Base-by-base conservation (phyloP, 2,888 invertebrate species). In the Malacosoma neustria region DNA sequence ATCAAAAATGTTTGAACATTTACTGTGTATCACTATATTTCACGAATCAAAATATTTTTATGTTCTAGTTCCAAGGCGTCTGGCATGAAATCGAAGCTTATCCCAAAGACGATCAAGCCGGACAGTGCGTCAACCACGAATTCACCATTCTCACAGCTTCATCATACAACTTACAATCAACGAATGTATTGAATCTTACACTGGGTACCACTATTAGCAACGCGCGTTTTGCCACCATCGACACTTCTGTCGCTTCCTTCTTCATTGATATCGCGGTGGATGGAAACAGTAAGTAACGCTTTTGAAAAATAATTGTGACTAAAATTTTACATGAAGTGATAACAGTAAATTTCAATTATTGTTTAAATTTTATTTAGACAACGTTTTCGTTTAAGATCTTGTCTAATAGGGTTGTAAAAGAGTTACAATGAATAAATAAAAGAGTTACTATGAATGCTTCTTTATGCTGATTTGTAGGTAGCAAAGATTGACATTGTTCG, bases 41-140 rank as follows among this genome's bases (percentile, higher is more conserved):
- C n/a, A n/a, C n/a, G n/a, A n/a, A n/a, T n/a, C n/a, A n/a, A n/a
- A n/a, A n/a, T n/a, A n/a, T n/a, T n/a, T n/a, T n/a, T 35, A 42
- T 29, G 13, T 40, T 38, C 14, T 35, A 54, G 57, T 52, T 53
- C 42, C 38, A 43, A 33, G 57, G 57, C 3, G 14, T 42, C 4
- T 62, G 62, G 62, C 43, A 54, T 35, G 56, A 59, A 36, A 47
- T 60, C 22, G 46, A 57, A 38, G 41, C 57, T 1, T 63, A 63
- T 22, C 55, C 58, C 1, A 48, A 55, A 30, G 46, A 40, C 3
- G 44, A 53, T 12, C 57, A 57, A 40, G 36, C 42, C 1, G 67
- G 65, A 1, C 40, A 53, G 3, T 64, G 64, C 12, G 39, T 53
- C 30, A 54, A 54, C 34, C 57, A 61, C 11, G 43, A 46, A 3